Evolutionary conservation across 2,797 vertebrate species (phyloP).

Genomic region (Onychomys arenicola): DNA sequence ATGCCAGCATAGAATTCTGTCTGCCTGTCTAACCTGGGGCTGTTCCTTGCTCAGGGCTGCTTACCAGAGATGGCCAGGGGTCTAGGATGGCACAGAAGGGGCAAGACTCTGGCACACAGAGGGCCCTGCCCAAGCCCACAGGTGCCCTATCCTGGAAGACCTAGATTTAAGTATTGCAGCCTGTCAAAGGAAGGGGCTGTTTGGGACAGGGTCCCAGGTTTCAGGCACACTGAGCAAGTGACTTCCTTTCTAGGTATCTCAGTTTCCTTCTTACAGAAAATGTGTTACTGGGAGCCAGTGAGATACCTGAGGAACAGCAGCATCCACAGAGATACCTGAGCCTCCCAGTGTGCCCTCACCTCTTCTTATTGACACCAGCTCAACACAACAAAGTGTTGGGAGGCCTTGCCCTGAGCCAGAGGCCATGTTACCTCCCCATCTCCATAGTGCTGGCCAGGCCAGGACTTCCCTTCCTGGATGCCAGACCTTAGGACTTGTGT

Average conservation of each 20-base stretch:
- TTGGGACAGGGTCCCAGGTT: not conserved
- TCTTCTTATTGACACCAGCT: not conserved
- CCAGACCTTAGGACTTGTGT: not conserved
- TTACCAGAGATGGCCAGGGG: not conserved
- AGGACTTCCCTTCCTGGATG: not conserved
- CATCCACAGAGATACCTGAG: not conserved
- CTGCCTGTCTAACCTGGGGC: rapidly evolving
- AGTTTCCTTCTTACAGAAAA: not conserved
- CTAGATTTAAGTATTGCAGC: not conserved
- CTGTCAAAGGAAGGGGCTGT: not conserved
- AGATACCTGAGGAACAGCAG: not conserved
- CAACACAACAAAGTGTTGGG: not conserved
- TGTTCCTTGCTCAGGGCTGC: not conserved
- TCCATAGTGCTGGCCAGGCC: rapidly evolving
- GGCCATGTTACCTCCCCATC: not conserved
- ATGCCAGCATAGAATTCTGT: not conserved
- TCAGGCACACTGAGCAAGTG: not conserved
- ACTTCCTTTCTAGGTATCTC: not conserved
- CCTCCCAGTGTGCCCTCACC: no score
- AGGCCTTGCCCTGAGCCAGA: not conserved
- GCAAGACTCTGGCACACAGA: not conserved
- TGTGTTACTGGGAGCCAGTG: rapidly evolving
- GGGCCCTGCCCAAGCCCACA: not conserved
- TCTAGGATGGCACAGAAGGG: not conserved
- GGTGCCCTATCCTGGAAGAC: not conserved